phyloP scores from a whole-genome alignment of 2,113 vertebrate species.

The Crotalus tigris region DNA sequence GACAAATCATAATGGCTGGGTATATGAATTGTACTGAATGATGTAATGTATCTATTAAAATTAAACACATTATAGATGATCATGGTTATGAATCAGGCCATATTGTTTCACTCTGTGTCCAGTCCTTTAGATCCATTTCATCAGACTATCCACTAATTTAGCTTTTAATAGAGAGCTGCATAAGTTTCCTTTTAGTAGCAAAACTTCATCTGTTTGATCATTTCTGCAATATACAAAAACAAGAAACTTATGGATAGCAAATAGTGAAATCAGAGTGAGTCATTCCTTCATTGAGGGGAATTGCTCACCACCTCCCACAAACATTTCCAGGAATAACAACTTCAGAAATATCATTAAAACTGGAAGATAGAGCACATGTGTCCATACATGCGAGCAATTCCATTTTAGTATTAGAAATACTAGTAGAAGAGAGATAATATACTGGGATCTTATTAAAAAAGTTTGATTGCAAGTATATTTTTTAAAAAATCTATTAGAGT shows the following conservation, averaged over 20 bases:
- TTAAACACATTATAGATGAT: not conserved
- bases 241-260: constrained; percentile 30
- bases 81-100: not conserved
- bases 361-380: constrained; percentile 44
- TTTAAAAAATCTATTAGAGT: not conserved
- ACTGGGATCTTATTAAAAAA: constrained; percentile 7
- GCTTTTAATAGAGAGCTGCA: not conserved
- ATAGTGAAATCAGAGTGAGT: constrained; percentile 58
- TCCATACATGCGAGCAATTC: constrained; percentile 32
- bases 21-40: not conserved
- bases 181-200: constrained; percentile 40
- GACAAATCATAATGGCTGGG: not conserved
- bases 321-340: constrained; percentile 58
- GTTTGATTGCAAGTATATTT: not conserved
- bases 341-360: constrained; percentile 42
- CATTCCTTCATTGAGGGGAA: constrained; percentile 41
- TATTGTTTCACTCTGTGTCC: not conserved
- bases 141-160: not conserved
- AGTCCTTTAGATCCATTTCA: not conserved
- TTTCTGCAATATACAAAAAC: constrained; percentile 34
- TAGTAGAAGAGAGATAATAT: constrained; percentile 28
- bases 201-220: constrained; percentile 39
- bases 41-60: not conserved
- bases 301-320: constrained; percentile 38
- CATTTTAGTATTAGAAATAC: constrained; percentile 15